These are phyloP conservation scores for Enteromius thamalakanensis DNA, from an alignment of 2,797 vertebrate species.

Conservation along the genomic window DNA sequence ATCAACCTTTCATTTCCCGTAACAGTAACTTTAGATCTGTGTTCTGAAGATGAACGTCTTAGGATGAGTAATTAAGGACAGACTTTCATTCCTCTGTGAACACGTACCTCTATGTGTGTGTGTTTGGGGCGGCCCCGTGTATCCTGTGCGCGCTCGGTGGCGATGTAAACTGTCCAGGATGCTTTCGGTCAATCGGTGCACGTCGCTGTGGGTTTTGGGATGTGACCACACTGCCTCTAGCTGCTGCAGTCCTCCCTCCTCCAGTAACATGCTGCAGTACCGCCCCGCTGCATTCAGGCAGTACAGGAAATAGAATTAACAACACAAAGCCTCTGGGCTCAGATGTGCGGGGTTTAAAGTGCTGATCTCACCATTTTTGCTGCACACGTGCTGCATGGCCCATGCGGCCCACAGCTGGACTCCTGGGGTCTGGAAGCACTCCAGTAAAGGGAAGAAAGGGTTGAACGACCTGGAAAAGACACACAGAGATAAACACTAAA, in stretches of 20 bases:
- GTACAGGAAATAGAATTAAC: slow-evolving; percentile 10
- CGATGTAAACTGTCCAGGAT: slow-evolving; percentile 94
- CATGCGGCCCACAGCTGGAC: slow-evolving; percentile 99
- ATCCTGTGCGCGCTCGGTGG: slow-evolving; percentile 88
- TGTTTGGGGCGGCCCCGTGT: slow-evolving; percentile 69
- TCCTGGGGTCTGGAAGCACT: slow-evolving; percentile 94
- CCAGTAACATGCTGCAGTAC: slow-evolving; percentile 98
- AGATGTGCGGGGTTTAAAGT: not conserved
- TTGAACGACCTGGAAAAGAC: slow-evolving; percentile 88
- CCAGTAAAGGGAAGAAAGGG: slow-evolving; percentile 95
- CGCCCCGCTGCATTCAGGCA: slow-evolving; percentile 78
- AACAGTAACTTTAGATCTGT: no score
- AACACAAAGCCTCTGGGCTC: not conserved
- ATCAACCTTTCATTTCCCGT: no score
- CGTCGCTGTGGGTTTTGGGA: slow-evolving; percentile 89
- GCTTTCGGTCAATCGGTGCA: slow-evolving; percentile 85
- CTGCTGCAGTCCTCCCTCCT: slow-evolving; percentile 93
- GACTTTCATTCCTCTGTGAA: not conserved
- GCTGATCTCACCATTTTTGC: slow-evolving; percentile 90
- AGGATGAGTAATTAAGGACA: no score
- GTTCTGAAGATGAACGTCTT: no score
- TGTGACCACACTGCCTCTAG: slow-evolving; percentile 88
- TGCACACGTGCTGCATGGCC: slow-evolving; percentile 99
- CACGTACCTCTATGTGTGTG: slow-evolving; percentile 56
- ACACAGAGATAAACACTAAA: not conserved